Evolutionary conservation across 2,113 vertebrate species (phyloP).

Genomic region (Poeciliopsis prolifica): DNA sequence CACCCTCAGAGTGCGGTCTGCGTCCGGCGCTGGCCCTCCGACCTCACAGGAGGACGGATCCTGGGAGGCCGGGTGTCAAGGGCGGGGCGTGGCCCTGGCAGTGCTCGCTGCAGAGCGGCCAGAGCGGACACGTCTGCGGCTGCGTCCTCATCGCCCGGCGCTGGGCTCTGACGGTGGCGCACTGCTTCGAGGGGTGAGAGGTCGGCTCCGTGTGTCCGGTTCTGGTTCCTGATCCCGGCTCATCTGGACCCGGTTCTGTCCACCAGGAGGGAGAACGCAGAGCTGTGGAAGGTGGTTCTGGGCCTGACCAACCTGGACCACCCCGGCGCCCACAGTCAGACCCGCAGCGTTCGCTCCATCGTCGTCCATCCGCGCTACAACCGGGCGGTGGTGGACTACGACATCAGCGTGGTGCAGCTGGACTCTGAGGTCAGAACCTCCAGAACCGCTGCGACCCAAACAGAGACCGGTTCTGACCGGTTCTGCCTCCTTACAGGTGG

Average conservation of each 20-base stretch:
- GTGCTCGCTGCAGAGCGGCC: slow-evolving; percentile 93
- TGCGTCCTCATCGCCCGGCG: slow-evolving; percentile 89
- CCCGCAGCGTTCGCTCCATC: slow-evolving; percentile 84
- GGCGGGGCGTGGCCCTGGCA: slow-evolving; percentile 95
- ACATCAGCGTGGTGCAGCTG: slow-evolving; percentile 94
- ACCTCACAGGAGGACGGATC: slow-evolving; percentile 86
- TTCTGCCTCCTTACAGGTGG: slow-evolving; percentile 60
- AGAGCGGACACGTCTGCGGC: slow-evolving; percentile 92
- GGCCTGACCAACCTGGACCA: slow-evolving; percentile 95
- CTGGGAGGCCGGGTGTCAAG: slow-evolving; percentile 92
- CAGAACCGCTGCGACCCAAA: fast-evolving
- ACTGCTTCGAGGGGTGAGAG: slow-evolving; percentile 96
- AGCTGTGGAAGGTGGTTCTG: slow-evolving; percentile 91
- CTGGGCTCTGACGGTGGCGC: slow-evolving; percentile 93
- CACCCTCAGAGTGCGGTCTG: slow-evolving; percentile 25
- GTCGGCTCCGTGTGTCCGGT: background rate
- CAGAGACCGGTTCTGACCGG: fast-evolving
- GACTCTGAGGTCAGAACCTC: slow-evolving; percentile 61
- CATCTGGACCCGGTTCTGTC: fast-evolving
- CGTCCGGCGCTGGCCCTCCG: background rate
- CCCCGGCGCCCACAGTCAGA: slow-evolving; percentile 86
- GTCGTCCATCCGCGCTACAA: slow-evolving; percentile 94
- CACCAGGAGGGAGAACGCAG: slow-evolving; percentile 86
- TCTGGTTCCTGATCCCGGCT: no score
- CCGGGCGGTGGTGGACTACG: slow-evolving; percentile 92